phyloP scores from a whole-genome alignment of 2,113 vertebrate genomes.

The Gymnobelideus leadbeateri region DNA sequence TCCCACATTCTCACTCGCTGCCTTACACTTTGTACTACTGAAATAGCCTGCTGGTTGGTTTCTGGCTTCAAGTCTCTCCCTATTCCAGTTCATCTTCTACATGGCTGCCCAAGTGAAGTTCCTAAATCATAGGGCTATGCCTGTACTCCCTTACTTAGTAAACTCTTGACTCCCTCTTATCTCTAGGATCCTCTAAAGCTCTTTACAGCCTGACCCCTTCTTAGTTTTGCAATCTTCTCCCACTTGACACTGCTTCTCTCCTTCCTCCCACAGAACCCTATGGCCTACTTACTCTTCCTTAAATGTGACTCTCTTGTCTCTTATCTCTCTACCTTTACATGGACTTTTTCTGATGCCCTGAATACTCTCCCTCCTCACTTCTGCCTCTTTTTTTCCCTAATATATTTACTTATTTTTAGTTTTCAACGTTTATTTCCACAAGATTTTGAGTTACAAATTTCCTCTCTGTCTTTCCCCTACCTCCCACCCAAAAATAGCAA shows the following conservation, averaged over 20 bases:
- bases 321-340: background rate
- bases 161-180: background rate
- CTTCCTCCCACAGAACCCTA: background rate
- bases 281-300: background rate
- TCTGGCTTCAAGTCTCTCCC: too few relatives aligned
- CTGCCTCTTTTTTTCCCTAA: background rate
- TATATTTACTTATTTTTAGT: too few relatives aligned
- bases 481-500: too few relatives aligned
- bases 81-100: too few relatives aligned
- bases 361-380: background rate
- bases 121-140: background rate
- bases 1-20: too few relatives aligned
- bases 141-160: background rate
- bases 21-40: too few relatives aligned
- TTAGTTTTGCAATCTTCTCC: background rate
- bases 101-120: background rate
- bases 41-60: too few relatives aligned
- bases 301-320: background rate
- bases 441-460: too few relatives aligned
- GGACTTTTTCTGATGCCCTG: background rate
- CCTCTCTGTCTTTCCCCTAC: too few relatives aligned
- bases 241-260: background rate
- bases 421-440: too few relatives aligned
- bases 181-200: background rate
- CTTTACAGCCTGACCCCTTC: background rate